Base-by-base conservation (phyloP, 2,113 vertebrate genomes). In the Cololabis saira region DNA sequence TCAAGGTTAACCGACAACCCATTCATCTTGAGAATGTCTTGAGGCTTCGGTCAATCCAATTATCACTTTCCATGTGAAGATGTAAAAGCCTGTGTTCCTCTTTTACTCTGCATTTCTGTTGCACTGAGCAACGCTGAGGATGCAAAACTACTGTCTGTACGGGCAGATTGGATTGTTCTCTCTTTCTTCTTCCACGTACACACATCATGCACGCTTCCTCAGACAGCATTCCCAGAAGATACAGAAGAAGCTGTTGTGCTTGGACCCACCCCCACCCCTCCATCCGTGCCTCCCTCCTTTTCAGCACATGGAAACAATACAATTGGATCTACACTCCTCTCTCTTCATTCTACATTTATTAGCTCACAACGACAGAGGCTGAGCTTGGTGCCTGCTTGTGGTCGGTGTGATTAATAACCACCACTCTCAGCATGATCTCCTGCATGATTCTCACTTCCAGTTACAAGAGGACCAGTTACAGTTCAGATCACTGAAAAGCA, bases 181-280 rank as follows among this genome's bases (percentile, higher is more conserved):
- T 18, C 45, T 13, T 37, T 18, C 45, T 13, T 37, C 53, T 44
- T 22, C 27, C 59, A 22, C 6, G 33, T 22, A 12, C 18, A 33
- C 42, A 27, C 19, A 49, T 19, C 49, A 51, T 14, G 37, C 51
- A 72, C 58, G 71, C 71, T 78, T 84, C 83, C 78, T 74, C 73
- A 70, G 41, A 66, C 54, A 48, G 72, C 40, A 61, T 85, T 83
- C 82, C 76, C 85, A 57, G 69, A 86, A 63, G 77, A 80, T 67
- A 83, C 78, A 90, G 78, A 90, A 78, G 87, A 80, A 62, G 62
- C 76, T 59, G 48, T 75, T 82, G 78, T 87, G 56, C n/a, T 63
- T 67, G 76, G 27, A 40, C 63, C 65, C 76, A 70, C 22, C n/a
- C 69, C 70, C 79, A 68, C 56, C 42, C 59, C 17, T 41, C 43